Evolutionary conservation across 2,113 vertebrate species (phyloP), one percentile per base, ranked within the genome.

Genomic region (Aphyosemion australe): DNA sequence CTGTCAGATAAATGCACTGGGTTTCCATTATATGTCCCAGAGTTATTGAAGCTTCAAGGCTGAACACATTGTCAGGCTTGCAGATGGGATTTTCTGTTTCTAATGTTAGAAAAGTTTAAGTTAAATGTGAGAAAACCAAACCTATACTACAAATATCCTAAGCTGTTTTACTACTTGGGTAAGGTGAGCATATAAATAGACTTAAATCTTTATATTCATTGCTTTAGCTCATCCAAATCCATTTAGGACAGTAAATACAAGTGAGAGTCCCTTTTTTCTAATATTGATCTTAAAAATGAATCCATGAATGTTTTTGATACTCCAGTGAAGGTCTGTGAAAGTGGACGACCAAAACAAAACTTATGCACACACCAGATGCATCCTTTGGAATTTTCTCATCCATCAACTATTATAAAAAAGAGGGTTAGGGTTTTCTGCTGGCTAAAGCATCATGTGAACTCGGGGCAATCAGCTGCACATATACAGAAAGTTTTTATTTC

Each of bases 261-360:
- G 62, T 45, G 19, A 54, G 50, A 61, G 8, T 39, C 21, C 51
- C 42, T 11, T 18, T 59, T 72, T 65, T 55, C 51, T 75, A 65
- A 56, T 12, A 34, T 54, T 74, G 69, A 78, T 78, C 71, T 78
- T 65, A 13, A 57, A 46, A 48, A 43, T 39, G 49, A 47, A 63
- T 82, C 52, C 53, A 19, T 45, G 18, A 1, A 1, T 70, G 12
- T 54, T 55, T 63, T 26, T 13, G 31, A 32, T 41, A 76, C 52
- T 49, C 16, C 15, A 19, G 58, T 16, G 12, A 61, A 64, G 32
- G 20, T 15, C 31, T 21, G 43, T 57, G 52, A 61, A 64, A n/a
- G 32, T 48, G 19, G 48, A n/a, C 18, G 16, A 49, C 56, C 49
- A 12, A 41, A 57, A 46, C 49, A 18, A 61, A 18, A 48, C 20